A percentile compares a stretch with the other conserved stretches of the same genome.
Evolutionary conservation across 2,888 invertebrate genomes (phyloP).

Genomic region (Metacarcinus magister): DNA sequence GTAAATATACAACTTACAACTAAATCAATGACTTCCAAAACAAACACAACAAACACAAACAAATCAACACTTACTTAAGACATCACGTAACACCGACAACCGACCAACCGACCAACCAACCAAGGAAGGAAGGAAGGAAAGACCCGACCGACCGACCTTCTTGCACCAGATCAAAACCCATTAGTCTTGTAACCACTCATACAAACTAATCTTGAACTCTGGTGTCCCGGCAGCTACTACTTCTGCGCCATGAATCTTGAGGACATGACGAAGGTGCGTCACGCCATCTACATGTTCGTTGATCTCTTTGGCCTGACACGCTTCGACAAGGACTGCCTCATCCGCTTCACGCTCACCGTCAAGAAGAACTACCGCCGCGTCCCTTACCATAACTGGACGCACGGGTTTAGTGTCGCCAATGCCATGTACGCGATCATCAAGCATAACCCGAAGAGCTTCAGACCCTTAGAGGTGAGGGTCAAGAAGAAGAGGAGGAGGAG

Average conservation of each 20-base stretch:
- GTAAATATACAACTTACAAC: too few species aligned
- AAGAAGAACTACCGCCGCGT: constrained; percentile 93
- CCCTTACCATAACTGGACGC: constrained; percentile 95
- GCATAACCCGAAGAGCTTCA: constrained; percentile 86
- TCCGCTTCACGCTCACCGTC: constrained; percentile 90
- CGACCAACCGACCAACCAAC: too few species aligned
- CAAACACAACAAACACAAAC: too few species aligned
- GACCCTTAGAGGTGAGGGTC: constrained; percentile 87
- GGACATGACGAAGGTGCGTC: constrained; percentile 90
- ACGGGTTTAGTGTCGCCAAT: constrained; percentile 94
- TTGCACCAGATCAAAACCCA: too few species aligned
- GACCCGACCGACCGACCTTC: too few species aligned
- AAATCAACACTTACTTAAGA: too few species aligned
- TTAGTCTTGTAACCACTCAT: background rate
- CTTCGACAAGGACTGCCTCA: constrained; percentile 87
- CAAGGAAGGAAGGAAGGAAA: too few species aligned
- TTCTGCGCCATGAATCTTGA: constrained; percentile 90
- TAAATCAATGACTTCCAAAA: too few species aligned
- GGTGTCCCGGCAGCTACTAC: constrained; percentile 87
- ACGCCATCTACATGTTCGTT: constrained; percentile 91
- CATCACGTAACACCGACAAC: too few species aligned
- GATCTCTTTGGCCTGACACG: constrained; percentile 89
- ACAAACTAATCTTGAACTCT: too few species aligned
- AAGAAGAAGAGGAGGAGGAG: background rate
- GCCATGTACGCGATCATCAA: constrained; percentile 92